phyloP scores from a whole-genome alignment of 92 coral and sea anemone genomes.

The Porites cylindrica region DNA sequence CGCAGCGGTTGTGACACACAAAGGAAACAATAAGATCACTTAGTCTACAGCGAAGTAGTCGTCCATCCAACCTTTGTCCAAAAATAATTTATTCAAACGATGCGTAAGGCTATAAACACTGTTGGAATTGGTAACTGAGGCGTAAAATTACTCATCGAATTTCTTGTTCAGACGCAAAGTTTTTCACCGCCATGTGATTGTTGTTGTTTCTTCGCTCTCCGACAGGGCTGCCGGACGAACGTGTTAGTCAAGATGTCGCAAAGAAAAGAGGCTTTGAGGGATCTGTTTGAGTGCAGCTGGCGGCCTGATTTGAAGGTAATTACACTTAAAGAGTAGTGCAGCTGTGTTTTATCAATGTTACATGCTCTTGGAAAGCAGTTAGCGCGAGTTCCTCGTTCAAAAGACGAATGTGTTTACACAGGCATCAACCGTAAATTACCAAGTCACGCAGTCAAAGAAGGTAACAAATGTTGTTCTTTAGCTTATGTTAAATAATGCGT shows the following conservation, averaged over 20 bases:
- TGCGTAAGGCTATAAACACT: conserved; percentile 32
- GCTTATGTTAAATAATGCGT: background rate
- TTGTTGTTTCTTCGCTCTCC: no score
- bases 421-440: background rate
- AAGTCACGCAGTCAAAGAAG: conserved; percentile 21
- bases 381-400: background rate
- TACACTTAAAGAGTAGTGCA: conserved; percentile 3
- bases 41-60: conserved; percentile 26
- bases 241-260: conserved; percentile 25
- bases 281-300: conserved; percentile 45
- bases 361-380: background rate
- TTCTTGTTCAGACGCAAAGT: background rate
- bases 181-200: background rate
- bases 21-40: conserved; percentile 1
- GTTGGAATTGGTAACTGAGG: conserved; percentile 30
- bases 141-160: conserved; percentile 20
- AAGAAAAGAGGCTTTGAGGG: conserved; percentile 27
- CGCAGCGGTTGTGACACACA: conserved; percentile 19
- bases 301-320: conserved; percentile 50
- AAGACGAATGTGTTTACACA: background rate
- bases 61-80: conserved; percentile 17
- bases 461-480: background rate
- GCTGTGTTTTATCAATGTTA: conserved; percentile 19
- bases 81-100: conserved; percentile 42
- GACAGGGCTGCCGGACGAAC: background rate